These are phyloP conservation scores for Agriopis marginaria DNA, from an alignment of 2,888 invertebrate species.

Conservation along the genomic window DNA sequence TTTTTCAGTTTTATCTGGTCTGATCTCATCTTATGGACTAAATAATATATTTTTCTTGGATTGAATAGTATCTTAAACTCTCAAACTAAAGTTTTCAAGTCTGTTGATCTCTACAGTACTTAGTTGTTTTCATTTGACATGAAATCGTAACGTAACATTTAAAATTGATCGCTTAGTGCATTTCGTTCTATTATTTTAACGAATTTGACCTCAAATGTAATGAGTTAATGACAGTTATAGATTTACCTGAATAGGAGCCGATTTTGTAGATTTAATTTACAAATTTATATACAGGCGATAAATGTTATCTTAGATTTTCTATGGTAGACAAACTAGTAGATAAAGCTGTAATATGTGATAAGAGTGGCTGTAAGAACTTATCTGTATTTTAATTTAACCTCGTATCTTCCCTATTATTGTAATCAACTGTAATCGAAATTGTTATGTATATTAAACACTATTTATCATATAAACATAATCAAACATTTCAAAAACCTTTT, in stretches of 20 bases:
- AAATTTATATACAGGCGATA: slow-evolving; percentile 78
- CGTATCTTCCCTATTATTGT: slow-evolving; percentile 67
- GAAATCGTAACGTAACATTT: slow-evolving; percentile 48
- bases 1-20: not conserved
- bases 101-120: slow-evolving; percentile 28
- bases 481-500: slow-evolving; percentile 50
- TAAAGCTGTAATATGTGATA: slow-evolving; percentile 84
- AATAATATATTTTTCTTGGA: not conserved
- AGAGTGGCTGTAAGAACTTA: slow-evolving; percentile 83
- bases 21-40: not conserved
- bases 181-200: slow-evolving; percentile 51
- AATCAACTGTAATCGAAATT: slow-evolving; percentile 40
- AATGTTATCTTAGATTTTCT: slow-evolving; percentile 84
- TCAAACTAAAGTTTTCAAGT: slow-evolving; percentile 14
- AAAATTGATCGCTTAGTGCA: slow-evolving; percentile 65
- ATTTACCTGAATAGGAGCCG: slow-evolving; percentile 63
- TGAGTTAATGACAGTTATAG: slow-evolving; percentile 51
- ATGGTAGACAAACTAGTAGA: slow-evolving; percentile 79
- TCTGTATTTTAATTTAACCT: slow-evolving; percentile 64
- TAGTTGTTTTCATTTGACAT: slow-evolving; percentile 41
- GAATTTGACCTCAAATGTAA: slow-evolving; percentile 70
- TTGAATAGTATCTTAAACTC: not conserved
- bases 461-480: slow-evolving; percentile 54
- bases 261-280: slow-evolving; percentile 78
- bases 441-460: slow-evolving; percentile 46